phyloP scores from a whole-genome alignment of 1,140 invertebrate genomes.

The Eupeodes corollae region DNA sequence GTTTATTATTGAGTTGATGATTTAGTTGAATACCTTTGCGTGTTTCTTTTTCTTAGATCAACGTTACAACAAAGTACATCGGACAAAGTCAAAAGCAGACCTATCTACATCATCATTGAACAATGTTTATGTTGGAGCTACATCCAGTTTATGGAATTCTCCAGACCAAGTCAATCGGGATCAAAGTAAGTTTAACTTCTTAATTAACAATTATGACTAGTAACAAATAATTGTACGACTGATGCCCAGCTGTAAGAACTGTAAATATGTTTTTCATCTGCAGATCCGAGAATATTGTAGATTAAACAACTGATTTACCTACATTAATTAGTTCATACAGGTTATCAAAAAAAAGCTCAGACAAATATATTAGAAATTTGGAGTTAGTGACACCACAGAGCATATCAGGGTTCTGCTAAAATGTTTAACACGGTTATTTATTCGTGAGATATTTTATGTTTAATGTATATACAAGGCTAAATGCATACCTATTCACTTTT shows the following conservation, averaged over 20 bases:
- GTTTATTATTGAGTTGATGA: neutral
- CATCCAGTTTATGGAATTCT: conserved; percentile 31
- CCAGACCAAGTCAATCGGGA: conserved; percentile 20
- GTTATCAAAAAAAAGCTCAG: neutral
- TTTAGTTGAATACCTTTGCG: neutral
- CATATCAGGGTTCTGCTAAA: too few relatives aligned
- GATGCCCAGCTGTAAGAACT: too few relatives aligned
- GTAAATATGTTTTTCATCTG: neutral
- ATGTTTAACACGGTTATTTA: too few relatives aligned
- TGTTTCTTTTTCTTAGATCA: conserved; percentile 17
- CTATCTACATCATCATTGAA: conserved; percentile 19
- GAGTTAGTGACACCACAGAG: too few relatives aligned
- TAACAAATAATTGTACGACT: too few relatives aligned
- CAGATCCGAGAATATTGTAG: neutral
- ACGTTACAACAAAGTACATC: conserved; percentile 27
- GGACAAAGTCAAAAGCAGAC: conserved; percentile 19
- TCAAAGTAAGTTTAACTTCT: conserved; percentile 14
- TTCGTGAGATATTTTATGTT: too few relatives aligned
- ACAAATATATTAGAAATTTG: too few relatives aligned
- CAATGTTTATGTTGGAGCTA: conserved; percentile 23
- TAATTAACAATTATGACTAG: conserved; percentile 7
- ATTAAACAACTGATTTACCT: neutral
- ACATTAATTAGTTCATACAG: neutral
- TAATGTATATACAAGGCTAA: too few relatives aligned
- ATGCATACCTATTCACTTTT: too few relatives aligned